phyloP scores from a whole-genome alignment of 2,797 vertebrate species.

The Orestias chungarensis region DNA sequence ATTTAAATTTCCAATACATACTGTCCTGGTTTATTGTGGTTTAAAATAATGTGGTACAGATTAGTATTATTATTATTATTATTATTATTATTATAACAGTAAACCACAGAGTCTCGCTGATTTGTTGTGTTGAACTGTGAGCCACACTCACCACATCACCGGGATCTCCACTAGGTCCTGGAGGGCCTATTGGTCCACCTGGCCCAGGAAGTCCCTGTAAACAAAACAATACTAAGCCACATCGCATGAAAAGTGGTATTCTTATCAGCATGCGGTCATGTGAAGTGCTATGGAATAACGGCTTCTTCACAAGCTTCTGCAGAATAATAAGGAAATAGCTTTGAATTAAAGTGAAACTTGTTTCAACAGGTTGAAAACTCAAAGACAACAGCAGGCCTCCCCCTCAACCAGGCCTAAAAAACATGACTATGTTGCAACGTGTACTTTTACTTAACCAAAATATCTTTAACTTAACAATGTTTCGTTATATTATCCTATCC shows the following conservation, averaged over 20 bases:
- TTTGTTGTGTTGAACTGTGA: neutral
- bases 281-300: no score
- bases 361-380: no score
- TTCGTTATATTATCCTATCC: no score
- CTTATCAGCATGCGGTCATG: no score
- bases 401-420: no score
- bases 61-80: no score
- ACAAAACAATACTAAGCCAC: conserved; percentile 26
- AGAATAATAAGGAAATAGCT: no score
- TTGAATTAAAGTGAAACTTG: no score
- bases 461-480: no score
- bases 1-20: neutral
- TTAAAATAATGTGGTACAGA: neutral
- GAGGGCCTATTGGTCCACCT: conserved; percentile 83
- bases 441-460: neutral
- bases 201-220: conserved; percentile 84
- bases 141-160: conserved; percentile 84
- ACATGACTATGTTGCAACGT: neutral
- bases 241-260: no score
- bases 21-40: neutral
- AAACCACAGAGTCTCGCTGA: conserved; percentile 5
- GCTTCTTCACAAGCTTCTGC: no score
- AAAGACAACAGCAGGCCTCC: no score
- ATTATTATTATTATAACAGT: conserved; percentile 21
- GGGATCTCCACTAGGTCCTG: conserved; percentile 86